These are phyloP conservation scores for Mallotus villosus DNA, from an alignment of 2,797 vertebrate species.

Conservation along the genomic window DNA sequence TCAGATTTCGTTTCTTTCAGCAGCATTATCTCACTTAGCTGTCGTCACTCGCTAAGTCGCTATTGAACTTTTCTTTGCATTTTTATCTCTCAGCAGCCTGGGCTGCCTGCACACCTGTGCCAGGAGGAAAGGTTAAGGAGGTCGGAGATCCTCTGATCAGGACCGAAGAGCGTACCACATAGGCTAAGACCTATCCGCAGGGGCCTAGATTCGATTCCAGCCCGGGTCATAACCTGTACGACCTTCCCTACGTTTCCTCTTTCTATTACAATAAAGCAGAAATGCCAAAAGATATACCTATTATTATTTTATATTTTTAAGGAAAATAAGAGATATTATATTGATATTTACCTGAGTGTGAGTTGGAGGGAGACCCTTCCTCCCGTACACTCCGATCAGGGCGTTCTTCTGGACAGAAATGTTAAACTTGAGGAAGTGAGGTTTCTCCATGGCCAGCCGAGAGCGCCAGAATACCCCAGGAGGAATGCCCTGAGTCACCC, in stretches of 20 bases:
- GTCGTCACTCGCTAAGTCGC: constrained; percentile 49
- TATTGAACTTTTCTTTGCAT: constrained; percentile 38
- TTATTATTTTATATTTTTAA: no score
- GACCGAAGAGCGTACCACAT: constrained; percentile 48
- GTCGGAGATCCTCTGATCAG: constrained; percentile 65
- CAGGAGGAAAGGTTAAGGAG: constrained; percentile 63
- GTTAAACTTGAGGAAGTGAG: constrained; percentile 98
- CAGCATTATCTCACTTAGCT: constrained; percentile 52
- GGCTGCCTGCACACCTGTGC: constrained; percentile 58
- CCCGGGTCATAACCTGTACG: no score
- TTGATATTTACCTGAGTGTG: constrained; percentile 89
- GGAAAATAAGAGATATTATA: background rate
- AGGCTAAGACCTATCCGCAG: no score
- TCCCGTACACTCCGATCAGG: constrained; percentile 94
- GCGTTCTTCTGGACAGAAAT: constrained; percentile 98
- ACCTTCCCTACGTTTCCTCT: no score
- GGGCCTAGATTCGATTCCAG: no score
- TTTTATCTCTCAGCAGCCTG: constrained; percentile 42
- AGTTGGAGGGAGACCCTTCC: constrained; percentile 94
- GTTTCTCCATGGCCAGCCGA: constrained; percentile 88
- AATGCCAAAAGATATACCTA: no score
- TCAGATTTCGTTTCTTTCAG: constrained; percentile 47
- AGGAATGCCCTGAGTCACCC: constrained; percentile 85
- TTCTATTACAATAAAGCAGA: no score
- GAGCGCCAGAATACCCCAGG: constrained; percentile 97